These are phyloP conservation scores for Mythimna impura DNA, from an alignment of 2,888 invertebrate species.

Conservation along the genomic window DNA sequence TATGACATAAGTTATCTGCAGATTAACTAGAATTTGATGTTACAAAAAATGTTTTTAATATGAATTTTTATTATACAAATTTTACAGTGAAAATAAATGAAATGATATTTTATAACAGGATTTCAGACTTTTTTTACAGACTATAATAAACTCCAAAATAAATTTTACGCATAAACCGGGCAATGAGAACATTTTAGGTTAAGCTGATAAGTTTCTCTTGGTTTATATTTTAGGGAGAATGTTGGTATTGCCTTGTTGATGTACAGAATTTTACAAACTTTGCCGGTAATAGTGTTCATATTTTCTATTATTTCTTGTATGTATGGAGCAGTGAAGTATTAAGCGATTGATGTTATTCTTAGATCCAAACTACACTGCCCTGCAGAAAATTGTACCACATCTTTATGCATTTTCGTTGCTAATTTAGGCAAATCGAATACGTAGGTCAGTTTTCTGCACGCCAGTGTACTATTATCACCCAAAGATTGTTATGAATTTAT, in stretches of 20 bases:
- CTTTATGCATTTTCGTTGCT: slow-evolving; percentile 50
- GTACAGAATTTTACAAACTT: slow-evolving; percentile 31
- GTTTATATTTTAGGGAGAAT: slow-evolving; percentile 40
- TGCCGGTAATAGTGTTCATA: slow-evolving; percentile 61
- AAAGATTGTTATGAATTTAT: slow-evolving; percentile 91
- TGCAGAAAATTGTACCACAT: slow-evolving; percentile 62
- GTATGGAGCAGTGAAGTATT: slow-evolving; percentile 70
- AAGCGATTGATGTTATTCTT: slow-evolving; percentile 82
- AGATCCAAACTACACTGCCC: slow-evolving; percentile 79
- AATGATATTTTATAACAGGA: slow-evolving; percentile 54
- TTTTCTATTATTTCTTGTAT: slow-evolving; percentile 69
- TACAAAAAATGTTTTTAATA: slow-evolving; percentile 49
- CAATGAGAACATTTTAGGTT: slow-evolving; percentile 52
- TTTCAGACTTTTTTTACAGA: slow-evolving; percentile 46
- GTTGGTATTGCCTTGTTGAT: slow-evolving; percentile 43
- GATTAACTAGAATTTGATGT: slow-evolving; percentile 28
- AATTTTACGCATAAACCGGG: slow-evolving; percentile 29
- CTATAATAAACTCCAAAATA: slow-evolving; percentile 5
- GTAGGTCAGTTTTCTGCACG: slow-evolving; percentile 66
- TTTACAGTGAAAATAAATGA: slow-evolving; percentile 57
- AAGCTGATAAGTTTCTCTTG: slow-evolving; percentile 48
- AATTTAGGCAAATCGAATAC: slow-evolving; percentile 50
- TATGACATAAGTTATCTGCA: slow-evolving; percentile 61
- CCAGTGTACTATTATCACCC: slow-evolving; percentile 85
- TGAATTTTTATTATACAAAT: slow-evolving; percentile 52